Base-by-base conservation (phyloP, 2,888 invertebrate species). In the Epirrhoe alternata region DNA sequence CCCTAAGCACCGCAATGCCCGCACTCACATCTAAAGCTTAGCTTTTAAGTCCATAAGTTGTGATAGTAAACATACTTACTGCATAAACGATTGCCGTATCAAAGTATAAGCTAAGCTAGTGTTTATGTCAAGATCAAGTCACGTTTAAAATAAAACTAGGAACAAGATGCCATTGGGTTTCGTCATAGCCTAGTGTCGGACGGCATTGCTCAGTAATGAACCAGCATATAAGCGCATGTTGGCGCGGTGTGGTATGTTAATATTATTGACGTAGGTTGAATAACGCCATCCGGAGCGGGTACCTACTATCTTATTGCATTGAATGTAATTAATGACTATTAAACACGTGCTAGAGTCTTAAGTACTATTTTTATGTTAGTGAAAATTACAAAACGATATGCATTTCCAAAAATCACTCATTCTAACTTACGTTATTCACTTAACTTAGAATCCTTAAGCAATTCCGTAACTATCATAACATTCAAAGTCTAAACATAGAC, bases 121-220 rank as follows among this genome's bases (percentile, higher is more conserved):
- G 63, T 52, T 57, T 64, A 59, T 62, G 67, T 61, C 63, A 58
- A 60, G 67, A 61, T 64, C 59, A 47, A 64, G 67, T 64, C 66
- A 71, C 71, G 71, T 61, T 60, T 62, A 17, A 68, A 64, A 69
- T 61, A 68, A 66, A 69, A 71, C 56, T 58, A 57, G 61, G 69
- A 69, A 61, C 69, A 64, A 42, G 66, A 66, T 68, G 63, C 63
- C 68, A 52, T 35, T 63, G 24, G 55, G 58, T 66, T 66, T 73
- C 69, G 68, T 73, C 71, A 73, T 68, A 65, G 45, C 52, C 56
- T 38, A 62, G 69, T 65, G 71, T 68, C 54, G 70, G 67, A 50
- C 73, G 64, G 62, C 73, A 66, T 69, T 69, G 69, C 68, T 65
- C 65, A 51, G 66, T 70, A 71, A 70, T 67, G 68, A 69, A 62